phyloP scores from a whole-genome alignment of 2,113 vertebrate species.

The Acinonyx jubatus region DNA sequence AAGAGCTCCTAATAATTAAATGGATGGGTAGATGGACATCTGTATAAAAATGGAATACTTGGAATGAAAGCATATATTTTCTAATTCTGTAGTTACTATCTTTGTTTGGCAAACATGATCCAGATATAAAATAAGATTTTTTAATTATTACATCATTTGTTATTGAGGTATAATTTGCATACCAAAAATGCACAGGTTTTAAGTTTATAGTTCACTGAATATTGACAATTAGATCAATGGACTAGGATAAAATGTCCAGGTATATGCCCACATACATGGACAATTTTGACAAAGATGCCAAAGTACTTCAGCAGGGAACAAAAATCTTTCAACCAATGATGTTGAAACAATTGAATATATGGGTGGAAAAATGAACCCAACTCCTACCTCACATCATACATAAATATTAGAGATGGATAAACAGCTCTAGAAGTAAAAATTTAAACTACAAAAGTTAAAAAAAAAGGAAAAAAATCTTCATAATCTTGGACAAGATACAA shows the following conservation, averaged over 20 bases:
- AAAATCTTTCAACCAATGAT: conserved; percentile 12
- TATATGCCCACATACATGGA: neutral
- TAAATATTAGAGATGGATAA: neutral
- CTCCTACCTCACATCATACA: neutral
- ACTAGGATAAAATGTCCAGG: neutral
- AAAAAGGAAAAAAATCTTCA: neutral
- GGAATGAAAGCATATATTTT: neutral
- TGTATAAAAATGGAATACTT: neutral
- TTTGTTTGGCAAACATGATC: neutral
- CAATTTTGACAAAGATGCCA: neutral
- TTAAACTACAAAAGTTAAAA: neutral
- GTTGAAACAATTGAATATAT: neutral
- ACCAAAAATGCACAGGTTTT: neutral
- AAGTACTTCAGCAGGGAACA: neutral
- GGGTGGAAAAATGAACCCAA: neutral
- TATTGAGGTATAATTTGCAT: neutral
- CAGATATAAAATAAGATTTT: neutral
- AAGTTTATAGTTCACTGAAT: neutral
- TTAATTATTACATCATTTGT: neutral
- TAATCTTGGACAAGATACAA: neutral
- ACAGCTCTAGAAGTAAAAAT: neutral
- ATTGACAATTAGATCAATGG: neutral
- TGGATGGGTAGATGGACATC: neutral
- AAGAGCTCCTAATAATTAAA: neutral
- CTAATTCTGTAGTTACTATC: neutral